Percentiles rank a stretch among this genome's conserved stretches.
Evolutionary conservation across 2,797 vertebrate genomes (phyloP).

Genomic region (Alcedo quadribrachys): DNA sequence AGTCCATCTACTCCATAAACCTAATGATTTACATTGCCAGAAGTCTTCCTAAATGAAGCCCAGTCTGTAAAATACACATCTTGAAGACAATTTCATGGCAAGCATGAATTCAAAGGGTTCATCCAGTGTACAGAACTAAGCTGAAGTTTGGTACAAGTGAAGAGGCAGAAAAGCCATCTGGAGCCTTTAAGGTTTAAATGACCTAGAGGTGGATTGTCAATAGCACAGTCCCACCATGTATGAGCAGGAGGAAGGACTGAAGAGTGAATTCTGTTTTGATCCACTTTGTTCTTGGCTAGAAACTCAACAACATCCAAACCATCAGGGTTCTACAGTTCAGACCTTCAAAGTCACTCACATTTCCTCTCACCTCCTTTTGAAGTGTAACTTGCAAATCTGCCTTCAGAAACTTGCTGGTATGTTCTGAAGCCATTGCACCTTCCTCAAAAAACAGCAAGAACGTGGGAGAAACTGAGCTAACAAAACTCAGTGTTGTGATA

Average conservation of each 20-base stretch:
- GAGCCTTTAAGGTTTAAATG: not conserved
- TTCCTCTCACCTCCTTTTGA: not conserved
- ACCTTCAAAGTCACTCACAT: not conserved
- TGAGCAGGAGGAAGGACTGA: not conserved
- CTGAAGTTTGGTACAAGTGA: not conserved
- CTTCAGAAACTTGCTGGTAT: not conserved
- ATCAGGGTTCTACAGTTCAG: not conserved
- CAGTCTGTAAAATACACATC: not conserved
- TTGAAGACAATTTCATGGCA: not conserved
- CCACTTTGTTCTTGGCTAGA: not conserved
- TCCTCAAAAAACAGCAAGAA: not conserved
- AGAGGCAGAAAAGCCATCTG: not conserved
- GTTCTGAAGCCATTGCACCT: not conserved
- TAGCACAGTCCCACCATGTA: not conserved
- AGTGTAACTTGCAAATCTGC: not conserved
- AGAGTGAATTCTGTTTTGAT: not conserved
- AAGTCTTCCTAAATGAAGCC: not conserved
- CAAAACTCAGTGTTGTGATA: not conserved
- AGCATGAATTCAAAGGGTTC: not conserved
- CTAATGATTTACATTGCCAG: not conserved
- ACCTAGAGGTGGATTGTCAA: fast-evolving
- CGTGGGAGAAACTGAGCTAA: not conserved
- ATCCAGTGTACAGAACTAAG: not conserved
- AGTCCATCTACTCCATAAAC: not conserved
- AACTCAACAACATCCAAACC: not conserved